Evolutionary conservation across 53 echinoderm and acorn worm species (phyloP), one percentile per base, ranked within the genome.

Genomic region (Luidia sarsii): DNA sequence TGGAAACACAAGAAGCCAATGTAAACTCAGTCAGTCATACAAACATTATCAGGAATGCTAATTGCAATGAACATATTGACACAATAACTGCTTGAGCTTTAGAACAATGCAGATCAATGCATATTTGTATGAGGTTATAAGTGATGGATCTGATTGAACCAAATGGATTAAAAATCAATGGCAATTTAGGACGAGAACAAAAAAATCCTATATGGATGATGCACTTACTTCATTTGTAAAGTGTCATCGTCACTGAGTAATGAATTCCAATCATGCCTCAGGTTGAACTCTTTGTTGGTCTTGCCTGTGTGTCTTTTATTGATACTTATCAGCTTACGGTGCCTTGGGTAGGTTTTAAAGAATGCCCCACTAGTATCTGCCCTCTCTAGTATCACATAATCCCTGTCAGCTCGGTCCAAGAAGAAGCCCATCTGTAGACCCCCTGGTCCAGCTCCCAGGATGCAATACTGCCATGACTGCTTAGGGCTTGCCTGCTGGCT

Each of bases 401-500:
- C 86, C 29, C 99, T 65, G 1, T 84, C 82, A 0, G 99, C 89
- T 50, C 85, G 69, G 39, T 99, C 86, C 25, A 99, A 69, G 65
- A 94, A 99, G 79, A 84, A 99, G 8, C 99, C 99, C 91, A 99
- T 99, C 85, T 99, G 99, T 3, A 99, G 87, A 31, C 99, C 99
- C 22, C 63, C 75, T 0, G 99, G 99, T 18, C 99, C 99, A 0
- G 99, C 99, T 22, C 99, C 99, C 3, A 99, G 72, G 37, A 97
- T 67, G 69, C 97, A 97, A 48, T 97, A 97, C 77, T 97, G 90
- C 83, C 83, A 83, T 5, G 71, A 39, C 37, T 39, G 29, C 1
- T 34, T 39, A 1, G 48, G 29, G 39, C 45, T 28, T 9, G 38
- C 20, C 1, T 41, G 75, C 60, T 61, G 61, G 6, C 77, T 38